Evolutionary conservation across 2,888 invertebrate species (phyloP).

Genomic region (Rotaria sp.): DNA sequence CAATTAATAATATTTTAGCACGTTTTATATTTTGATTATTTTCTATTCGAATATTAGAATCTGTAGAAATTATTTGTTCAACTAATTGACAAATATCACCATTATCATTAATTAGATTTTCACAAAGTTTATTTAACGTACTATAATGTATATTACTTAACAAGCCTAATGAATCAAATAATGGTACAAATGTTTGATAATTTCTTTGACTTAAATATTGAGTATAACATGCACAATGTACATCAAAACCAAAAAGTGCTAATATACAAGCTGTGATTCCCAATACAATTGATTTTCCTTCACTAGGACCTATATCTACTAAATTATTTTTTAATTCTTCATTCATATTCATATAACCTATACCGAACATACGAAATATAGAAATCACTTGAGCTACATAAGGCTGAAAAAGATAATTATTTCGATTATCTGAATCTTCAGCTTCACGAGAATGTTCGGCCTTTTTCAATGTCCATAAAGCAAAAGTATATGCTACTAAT

Average conservation of each 20-base stretch:
- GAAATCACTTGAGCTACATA: constrained; percentile 27
- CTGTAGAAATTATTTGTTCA: neutral
- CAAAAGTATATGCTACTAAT: neutral
- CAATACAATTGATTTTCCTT: constrained; percentile 18
- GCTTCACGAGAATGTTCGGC: neutral
- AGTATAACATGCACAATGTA: constrained; percentile 25
- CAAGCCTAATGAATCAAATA: neutral
- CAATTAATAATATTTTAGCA: neutral
- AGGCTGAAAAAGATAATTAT: neutral
- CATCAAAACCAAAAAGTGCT: neutral
- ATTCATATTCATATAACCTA: neutral
- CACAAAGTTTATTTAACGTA: neutral
- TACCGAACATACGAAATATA: neutral
- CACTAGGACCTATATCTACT: constrained; percentile 18
- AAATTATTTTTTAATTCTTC: neutral
- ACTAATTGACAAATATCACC: neutral
- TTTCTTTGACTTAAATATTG: constrained; percentile 18
- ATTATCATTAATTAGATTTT: neutral
- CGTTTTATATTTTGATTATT: neutral
- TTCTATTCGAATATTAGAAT: too few species aligned
- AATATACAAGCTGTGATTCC: neutral
- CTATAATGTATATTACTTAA: neutral
- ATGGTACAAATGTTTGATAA: neutral
- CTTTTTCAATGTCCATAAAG: neutral
- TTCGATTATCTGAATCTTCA: neutral